Evolutionary conservation across 2,888 invertebrate genomes (phyloP), one percentile per base, ranked within the genome.

Genomic region (Cactoblastis cactorum): DNA sequence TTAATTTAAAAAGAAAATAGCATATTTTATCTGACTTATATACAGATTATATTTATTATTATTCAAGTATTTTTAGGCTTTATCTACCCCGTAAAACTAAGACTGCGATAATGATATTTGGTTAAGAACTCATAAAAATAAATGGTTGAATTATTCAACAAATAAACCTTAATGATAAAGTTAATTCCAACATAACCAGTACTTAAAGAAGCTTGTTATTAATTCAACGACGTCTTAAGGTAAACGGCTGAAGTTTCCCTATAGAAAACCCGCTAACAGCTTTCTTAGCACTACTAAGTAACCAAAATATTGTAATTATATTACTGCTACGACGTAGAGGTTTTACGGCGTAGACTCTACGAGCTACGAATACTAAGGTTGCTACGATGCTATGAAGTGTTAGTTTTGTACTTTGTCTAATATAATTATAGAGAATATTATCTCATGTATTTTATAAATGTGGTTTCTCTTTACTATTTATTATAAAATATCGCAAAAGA

Each of bases 321-420:
- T 28, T 14, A 15, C 24, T 24, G 56, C 61, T 64, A 65, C 65
- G 59, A 52, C 61, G 59, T 61, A 62, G 62, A 50, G 19, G 51
- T 37, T 55, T 58, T 61, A 62, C 59, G 54, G 28, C 9, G 9
- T 34, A 34, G 34, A 34, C 9, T 15, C 17, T 37, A 37, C 15
- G 37, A 17, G 37, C 37, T 37, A 37, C 37, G 37, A 37, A 8
- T 14, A 35, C 18, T n/a, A n/a, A n/a, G n/a, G 37, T 2, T 51
- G 59, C 62, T 65, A 62, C 60, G 60, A 59, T 53, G 55, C 9
- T 24, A 14, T 8, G 12, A 14, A 6, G 9, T 8, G 8, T 1
- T 9, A 28, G 8, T 28, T 9, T 9, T 28, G 1, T 9, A 28
- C 5, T n/a, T n/a, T n/a, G n/a, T n/a, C n/a, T n/a, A n/a, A n/a